Evolutionary conservation across 2,113 vertebrate genomes (phyloP).

Genomic region (Pterocles gutturalis): DNA sequence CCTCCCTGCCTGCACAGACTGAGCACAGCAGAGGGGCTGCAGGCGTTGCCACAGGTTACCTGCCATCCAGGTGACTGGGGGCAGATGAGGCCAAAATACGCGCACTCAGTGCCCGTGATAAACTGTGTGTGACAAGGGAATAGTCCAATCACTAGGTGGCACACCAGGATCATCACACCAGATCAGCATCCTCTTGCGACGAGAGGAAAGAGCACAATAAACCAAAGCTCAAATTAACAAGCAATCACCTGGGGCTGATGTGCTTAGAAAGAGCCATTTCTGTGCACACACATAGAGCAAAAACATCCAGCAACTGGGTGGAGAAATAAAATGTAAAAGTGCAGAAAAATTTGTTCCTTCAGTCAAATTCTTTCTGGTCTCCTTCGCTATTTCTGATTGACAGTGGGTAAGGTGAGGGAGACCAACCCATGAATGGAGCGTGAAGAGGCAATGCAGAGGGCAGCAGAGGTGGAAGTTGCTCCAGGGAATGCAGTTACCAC

Average conservation of each 20-base stretch:
- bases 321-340: neutral
- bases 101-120: accelerated
- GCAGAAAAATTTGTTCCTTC: neutral
- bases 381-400: neutral
- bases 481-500: neutral
- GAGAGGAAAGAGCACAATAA: neutral
- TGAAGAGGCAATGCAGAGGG: neutral
- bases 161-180: neutral
- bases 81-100: neutral
- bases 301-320: neutral
- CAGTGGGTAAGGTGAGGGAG: neutral
- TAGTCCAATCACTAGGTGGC: constrained; percentile 46
- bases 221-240: neutral
- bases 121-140: neutral
- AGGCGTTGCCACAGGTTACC: neutral
- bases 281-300: neutral
- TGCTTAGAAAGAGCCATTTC: neutral
- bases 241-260: neutral
- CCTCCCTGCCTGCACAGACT: neutral
- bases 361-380: neutral
- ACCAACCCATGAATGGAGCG: neutral
- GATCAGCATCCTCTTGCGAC: neutral
- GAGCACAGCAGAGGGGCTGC: neutral
- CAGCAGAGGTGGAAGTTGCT: neutral
- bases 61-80: neutral